Conservation (phyloP, 2,113 vertebrate species). For the Seriola aureovittata region DNA sequence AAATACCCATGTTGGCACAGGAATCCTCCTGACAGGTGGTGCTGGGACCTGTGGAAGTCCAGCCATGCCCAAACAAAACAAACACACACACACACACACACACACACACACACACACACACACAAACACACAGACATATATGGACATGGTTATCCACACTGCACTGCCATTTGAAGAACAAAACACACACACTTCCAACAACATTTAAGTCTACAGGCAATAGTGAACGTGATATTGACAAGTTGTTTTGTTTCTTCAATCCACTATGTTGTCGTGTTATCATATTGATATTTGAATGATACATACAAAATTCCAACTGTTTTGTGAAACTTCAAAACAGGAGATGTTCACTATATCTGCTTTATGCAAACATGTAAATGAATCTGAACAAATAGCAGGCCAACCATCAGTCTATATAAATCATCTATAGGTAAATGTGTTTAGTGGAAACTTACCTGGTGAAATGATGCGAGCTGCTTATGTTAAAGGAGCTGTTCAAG, state of each 20-base stretch:
- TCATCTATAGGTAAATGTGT: neutral
- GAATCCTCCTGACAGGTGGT: slow-evolving; percentile 98
- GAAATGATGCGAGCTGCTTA: slow-evolving; percentile 15
- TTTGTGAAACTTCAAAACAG: too few species aligned
- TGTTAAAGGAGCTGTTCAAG: slow-evolving; percentile 21
- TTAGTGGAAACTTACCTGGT: slow-evolving; percentile 43
- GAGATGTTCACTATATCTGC: neutral
- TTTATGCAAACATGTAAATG: too few species aligned
- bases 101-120: neutral
- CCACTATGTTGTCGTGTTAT: too few species aligned
- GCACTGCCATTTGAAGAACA: too few species aligned
- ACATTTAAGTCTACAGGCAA: too few species aligned
- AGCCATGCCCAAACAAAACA: slow-evolving; percentile 10
- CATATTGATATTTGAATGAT: neutral
- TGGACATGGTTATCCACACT: too few species aligned
- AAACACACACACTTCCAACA: too few species aligned
- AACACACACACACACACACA: slow-evolving; percentile 6
- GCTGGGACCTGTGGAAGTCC: slow-evolving; percentile 88
- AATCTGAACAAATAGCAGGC: neutral
- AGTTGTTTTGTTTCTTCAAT: too few species aligned
- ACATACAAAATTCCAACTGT: too few species aligned
- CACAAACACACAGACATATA: too few species aligned
- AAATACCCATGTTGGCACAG: slow-evolving; percentile 95
- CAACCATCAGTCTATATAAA: neutral
- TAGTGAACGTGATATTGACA: too few species aligned